Base-by-base conservation (phyloP, 2,888 invertebrate genomes). In the Ectobius pallidus region DNA sequence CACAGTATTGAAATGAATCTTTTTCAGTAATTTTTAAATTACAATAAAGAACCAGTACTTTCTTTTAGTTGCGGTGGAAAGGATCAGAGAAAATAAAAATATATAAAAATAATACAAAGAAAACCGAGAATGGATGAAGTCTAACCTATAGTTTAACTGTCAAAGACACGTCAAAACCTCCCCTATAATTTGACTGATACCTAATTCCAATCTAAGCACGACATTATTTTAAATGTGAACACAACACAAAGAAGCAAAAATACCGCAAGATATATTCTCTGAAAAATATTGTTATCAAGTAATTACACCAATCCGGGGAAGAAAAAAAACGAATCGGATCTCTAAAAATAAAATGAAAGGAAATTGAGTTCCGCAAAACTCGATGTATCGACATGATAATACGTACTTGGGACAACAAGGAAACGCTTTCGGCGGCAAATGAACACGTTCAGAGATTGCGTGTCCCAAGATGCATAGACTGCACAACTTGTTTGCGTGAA, bases 141-240 rank as follows among this genome's bases (percentile, higher is more conserved):
- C 16, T n/a, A 61, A 20, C 39, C 39, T 30, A 22, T 62, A 27
- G 39, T 70, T 70, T 70, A 44, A 42, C 44, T 70, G 70, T 70
- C 70, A 70, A 62, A 70, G 70, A 70, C 70, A 70, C 55, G 62
- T 70, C 70, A 70, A 70, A 70, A 44, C 62, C n/a, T 62, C 49
- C 70, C 62, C 70, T 70, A 70, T 70, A 70, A 70, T 70, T 70
- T 70, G 62, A 70, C 70, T 70, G 70, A 69, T 69, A 62, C 27
- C n/a, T n/a, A 39, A 14, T 39, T 14, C 7, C 16, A 46, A 46
- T 7, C 16, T 46, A 46, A n/a, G n/a, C 46, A 46, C 46, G 46
- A 46, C 46, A 46, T 46, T 46, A 46, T 46, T 46, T 46, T 14
- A n/a, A 46, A 46, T 46, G 7, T 46, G 46, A 14, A 14, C 46